Evolutionary conservation across 1,140 invertebrate species (phyloP).

Genomic region (Dendrolimus kikuchii): DNA sequence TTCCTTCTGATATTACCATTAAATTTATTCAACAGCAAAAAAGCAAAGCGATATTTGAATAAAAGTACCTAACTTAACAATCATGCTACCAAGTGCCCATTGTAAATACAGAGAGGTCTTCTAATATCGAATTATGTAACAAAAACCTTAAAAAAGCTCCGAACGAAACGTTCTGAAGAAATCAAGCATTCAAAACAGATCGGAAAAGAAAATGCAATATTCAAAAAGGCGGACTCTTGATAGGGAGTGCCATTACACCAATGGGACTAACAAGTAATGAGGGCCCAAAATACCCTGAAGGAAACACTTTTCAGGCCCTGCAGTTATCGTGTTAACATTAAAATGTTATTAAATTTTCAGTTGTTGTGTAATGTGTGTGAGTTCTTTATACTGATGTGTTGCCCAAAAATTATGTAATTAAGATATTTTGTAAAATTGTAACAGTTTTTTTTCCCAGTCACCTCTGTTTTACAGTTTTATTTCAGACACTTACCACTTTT

Average conservation of each 20-base stretch:
- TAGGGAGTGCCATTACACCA: slow-evolving; percentile 15
- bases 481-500: too few relatives aligned
- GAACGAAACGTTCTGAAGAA: slow-evolving; percentile 2
- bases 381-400: neutral
- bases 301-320: slow-evolving; percentile 19
- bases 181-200: slow-evolving; percentile 23
- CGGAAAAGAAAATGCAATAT: slow-evolving; percentile 17
- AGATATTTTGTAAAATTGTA: too few relatives aligned
- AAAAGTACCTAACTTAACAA: too few relatives aligned
- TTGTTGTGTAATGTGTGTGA: slow-evolving; percentile 8
- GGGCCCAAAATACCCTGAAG: slow-evolving; percentile 17
- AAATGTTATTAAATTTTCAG: slow-evolving; percentile 24
- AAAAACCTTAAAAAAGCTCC: neutral
- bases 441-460: too few relatives aligned
- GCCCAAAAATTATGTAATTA: too few relatives aligned
- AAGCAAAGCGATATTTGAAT: too few relatives aligned
- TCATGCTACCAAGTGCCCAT: too few relatives aligned
- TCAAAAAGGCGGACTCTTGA: slow-evolving; percentile 19
- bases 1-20: too few relatives aligned
- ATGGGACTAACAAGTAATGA: slow-evolving; percentile 21
- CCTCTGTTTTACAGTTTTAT: too few relatives aligned
- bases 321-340: slow-evolving; percentile 21
- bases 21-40: too few relatives aligned
- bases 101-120: too few relatives aligned
- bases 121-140: too few relatives aligned